phyloP scores from a whole-genome alignment of 2,888 invertebrate species.

The Aricia artaxerxes region DNA sequence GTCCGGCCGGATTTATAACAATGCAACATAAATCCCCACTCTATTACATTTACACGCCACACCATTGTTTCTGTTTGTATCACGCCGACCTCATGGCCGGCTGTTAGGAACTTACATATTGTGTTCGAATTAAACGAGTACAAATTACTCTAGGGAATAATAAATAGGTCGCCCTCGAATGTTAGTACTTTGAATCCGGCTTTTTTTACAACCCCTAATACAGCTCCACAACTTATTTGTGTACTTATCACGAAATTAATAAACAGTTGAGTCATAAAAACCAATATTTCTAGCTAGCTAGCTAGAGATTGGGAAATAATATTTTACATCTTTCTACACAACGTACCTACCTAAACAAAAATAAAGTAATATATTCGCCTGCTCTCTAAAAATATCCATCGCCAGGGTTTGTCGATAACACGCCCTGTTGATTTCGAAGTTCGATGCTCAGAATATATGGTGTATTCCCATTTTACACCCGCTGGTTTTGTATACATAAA shows the following conservation, averaged over 20 bases:
- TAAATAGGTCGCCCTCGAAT: neutral
- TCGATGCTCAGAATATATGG: conserved; percentile 18
- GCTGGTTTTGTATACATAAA: conserved; percentile 15
- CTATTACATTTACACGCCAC: conserved; percentile 35
- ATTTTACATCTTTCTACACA: neutral
- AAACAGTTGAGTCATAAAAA: neutral
- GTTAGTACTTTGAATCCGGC: neutral
- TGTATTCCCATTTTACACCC: conserved; percentile 16
- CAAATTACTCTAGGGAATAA: neutral
- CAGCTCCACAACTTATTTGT: neutral
- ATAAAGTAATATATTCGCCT: conserved; percentile 10
- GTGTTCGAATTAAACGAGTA: neutral
- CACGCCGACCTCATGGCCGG: neutral
- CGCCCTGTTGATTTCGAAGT: conserved; percentile 27
- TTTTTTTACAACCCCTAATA: neutral
- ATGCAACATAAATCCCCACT: conserved; percentile 37
- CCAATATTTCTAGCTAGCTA: too few species aligned
- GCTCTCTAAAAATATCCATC: conserved; percentile 17
- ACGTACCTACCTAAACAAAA: neutral
- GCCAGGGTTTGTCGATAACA: conserved; percentile 26
- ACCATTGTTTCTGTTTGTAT: conserved; percentile 28
- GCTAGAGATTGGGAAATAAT: neutral
- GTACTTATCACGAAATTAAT: neutral
- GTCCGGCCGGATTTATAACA: conserved; percentile 51
- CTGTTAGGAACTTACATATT: conserved; percentile 4